A percentile compares a stretch with the other conserved stretches of the same genome.
Conservation (phyloP, 2,113 vertebrate genomes). For the Ictidomys tridecemlineatus region DNA sequence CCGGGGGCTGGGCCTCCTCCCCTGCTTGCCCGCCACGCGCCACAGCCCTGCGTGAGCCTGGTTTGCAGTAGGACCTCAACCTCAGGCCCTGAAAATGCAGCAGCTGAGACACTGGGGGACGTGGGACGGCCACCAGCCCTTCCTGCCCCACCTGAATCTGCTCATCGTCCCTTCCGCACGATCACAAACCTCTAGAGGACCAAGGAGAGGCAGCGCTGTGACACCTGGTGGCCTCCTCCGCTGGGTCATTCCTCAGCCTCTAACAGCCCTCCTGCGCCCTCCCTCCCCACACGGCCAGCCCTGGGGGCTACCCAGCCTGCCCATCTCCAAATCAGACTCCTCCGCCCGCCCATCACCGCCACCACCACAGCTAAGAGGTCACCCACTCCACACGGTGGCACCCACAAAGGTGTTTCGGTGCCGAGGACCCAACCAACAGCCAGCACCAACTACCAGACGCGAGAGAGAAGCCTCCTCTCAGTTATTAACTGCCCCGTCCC, state of each 20-base stretch:
- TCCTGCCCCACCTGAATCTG: rapidly evolving
- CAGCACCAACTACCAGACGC: rapidly evolving
- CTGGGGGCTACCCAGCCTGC: neutral
- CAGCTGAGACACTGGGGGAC: neutral
- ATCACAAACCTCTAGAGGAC: neutral
- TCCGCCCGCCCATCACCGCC: rapidly evolving
- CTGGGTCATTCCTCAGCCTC: neutral
- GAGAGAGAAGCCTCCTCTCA: neutral
- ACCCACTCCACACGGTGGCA: rapidly evolving
- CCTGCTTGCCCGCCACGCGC: neutral
- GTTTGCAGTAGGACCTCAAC: neutral
- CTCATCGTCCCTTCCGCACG: neutral
- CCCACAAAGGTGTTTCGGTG: rapidly evolving
- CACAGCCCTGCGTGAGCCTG: neutral
- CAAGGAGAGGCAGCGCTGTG: no score
- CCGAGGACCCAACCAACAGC: neutral
- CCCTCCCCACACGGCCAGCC: neutral
- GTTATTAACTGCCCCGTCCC: no score
- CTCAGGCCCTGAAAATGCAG: neutral
- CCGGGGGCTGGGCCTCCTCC: neutral
- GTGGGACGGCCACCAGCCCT: rapidly evolving
- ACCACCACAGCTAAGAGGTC: neutral
- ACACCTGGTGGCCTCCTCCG: neutral
- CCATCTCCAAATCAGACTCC: neutral
- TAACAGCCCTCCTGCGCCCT: neutral